Evolutionary conservation across 2,113 vertebrate genomes (phyloP).

Genomic region (Campylomormyrus tamandua): DNA sequence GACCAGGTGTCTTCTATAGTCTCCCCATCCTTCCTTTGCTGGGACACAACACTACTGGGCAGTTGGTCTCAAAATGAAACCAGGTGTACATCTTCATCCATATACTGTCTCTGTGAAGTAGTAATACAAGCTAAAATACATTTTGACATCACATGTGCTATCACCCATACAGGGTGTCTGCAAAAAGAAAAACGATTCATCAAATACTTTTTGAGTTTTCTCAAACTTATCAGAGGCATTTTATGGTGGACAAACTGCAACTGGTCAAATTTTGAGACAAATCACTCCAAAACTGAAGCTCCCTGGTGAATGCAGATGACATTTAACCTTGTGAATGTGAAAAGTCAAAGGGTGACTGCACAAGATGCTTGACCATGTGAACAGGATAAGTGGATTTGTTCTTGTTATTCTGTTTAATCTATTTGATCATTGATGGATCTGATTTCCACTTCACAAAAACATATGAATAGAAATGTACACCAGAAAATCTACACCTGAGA

Average conservation of each 20-base stretch:
- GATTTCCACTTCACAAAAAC: not conserved
- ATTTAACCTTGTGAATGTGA: not conserved
- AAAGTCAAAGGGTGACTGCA: not conserved
- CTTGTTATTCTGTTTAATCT: not conserved
- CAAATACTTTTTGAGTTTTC: not conserved
- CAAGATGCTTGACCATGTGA: not conserved
- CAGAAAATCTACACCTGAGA: not conserved
- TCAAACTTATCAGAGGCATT: not conserved
- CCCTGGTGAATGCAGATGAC: not conserved
- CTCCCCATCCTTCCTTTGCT: not conserved
- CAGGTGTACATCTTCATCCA: not conserved
- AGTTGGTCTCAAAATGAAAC: not conserved
- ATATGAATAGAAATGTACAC: not conserved
- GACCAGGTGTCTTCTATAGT: not conserved
- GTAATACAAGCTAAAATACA: not conserved
- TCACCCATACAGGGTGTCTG: not conserved
- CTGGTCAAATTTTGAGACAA: not conserved
- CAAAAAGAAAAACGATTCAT: not conserved
- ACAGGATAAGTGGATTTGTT: not conserved
- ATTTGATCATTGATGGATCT: not conserved
- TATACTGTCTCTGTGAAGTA: not conserved
- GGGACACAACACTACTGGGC: not conserved
- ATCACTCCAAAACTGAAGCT: not conserved
- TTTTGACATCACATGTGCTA: not conserved
- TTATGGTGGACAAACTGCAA: not conserved